These are phyloP conservation scores for Hyperoodon ampullatus DNA, from an alignment of 2,113 vertebrate species.

Conservation along the genomic window DNA sequence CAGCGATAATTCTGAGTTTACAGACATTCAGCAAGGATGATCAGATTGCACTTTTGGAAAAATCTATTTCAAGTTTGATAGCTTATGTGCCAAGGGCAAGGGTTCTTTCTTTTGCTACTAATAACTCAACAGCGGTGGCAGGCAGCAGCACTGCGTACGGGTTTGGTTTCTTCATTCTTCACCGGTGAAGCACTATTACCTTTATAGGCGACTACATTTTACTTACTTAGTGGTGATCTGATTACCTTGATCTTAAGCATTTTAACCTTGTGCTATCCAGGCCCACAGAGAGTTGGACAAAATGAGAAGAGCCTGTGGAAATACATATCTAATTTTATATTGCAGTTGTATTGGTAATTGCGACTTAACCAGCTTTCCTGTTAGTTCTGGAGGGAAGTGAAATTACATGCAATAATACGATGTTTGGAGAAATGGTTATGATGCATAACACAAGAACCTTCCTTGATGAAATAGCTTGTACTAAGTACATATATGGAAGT, in stretches of 20 bases:
- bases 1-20: constrained; percentile 81
- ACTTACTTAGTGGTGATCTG: constrained; percentile 77
- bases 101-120: constrained; percentile 78
- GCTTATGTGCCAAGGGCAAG: constrained; percentile 83
- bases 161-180: constrained; percentile 78
- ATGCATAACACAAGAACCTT: constrained; percentile 78
- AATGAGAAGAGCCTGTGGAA: constrained; percentile 64
- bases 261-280: constrained; percentile 74
- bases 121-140: constrained; percentile 80
- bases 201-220: constrained; percentile 55
- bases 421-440: constrained; percentile 74
- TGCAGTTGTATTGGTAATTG: constrained; percentile 74
- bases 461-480: constrained; percentile 74
- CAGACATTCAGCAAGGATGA: constrained; percentile 83
- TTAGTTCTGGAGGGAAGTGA: constrained; percentile 67
- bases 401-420: constrained; percentile 80
- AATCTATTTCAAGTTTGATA: constrained; percentile 83
- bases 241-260: constrained; percentile 80
- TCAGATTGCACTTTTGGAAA: constrained; percentile 80
- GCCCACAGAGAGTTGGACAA: constrained; percentile 60
- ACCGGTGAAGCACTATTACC: constrained; percentile 45
- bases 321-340: constrained; percentile 79
- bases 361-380: constrained; percentile 75
- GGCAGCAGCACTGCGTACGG: constrained; percentile 67
- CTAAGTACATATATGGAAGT: constrained; percentile 52